These are phyloP conservation scores for Conops quadrifasciatus DNA, from an alignment of 2,888 invertebrate species.

Conservation along the genomic window DNA sequence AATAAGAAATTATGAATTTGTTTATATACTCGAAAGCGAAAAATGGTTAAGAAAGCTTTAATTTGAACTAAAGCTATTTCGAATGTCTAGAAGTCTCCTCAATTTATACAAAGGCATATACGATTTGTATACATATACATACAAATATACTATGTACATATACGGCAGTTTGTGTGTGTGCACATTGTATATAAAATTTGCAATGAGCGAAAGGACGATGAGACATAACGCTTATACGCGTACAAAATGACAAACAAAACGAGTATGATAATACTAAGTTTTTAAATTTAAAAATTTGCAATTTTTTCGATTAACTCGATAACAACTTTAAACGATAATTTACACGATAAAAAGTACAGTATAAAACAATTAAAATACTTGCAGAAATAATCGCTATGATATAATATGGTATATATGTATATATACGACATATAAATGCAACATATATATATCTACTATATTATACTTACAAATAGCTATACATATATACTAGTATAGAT, in stretches of 20 bases:
- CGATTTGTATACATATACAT: no score
- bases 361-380: conserved; percentile 50
- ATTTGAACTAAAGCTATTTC: conserved; percentile 56
- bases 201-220: conserved; percentile 58
- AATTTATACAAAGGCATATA: conserved; percentile 45
- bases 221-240: no score
- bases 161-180: no score
- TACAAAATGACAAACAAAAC: no score
- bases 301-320: conserved; percentile 19
- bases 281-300: conserved; percentile 28
- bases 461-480: no score
- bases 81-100: conserved; percentile 51
- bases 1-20: conserved; percentile 51
- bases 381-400: no score
- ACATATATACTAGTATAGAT: no score
- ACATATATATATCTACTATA: no score
- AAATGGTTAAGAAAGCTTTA: conserved; percentile 63
- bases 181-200: conserved; percentile 59
- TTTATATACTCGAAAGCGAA: conserved; percentile 60
- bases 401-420: conserved; percentile 37
- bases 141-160: no score
- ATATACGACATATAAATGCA: no score
- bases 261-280: conserved; percentile 28
- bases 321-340: conserved; percentile 9
- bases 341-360: conserved; percentile 18